Conservation (phyloP, 2,888 invertebrate species). For the Lymantria dispar region DNA sequence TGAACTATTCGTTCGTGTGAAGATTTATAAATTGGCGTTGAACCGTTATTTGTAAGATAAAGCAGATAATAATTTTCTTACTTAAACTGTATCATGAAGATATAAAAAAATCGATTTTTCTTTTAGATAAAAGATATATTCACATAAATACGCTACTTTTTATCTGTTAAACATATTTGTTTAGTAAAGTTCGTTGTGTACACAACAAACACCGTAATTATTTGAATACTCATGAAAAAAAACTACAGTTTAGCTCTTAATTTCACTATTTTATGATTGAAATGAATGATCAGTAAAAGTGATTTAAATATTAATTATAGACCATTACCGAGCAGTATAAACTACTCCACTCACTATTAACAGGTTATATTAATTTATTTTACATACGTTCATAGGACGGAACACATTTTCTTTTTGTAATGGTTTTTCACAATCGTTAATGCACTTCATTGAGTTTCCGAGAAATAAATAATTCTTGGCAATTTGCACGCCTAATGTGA, state of each 20-base stretch:
- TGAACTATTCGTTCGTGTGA: not conserved
- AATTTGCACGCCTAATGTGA: slow-evolving; percentile 69
- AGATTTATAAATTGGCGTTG: no score
- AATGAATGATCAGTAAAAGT: slow-evolving; percentile 26
- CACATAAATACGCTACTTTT: not conserved
- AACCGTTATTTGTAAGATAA: no score
- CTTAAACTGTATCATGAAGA: not conserved
- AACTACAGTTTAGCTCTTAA: slow-evolving; percentile 20
- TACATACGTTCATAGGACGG: slow-evolving; percentile 47
- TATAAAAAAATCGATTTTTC: no score
- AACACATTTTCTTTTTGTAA: slow-evolving; percentile 48
- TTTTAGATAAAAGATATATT: not conserved
- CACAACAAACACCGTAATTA: slow-evolving; percentile 17
- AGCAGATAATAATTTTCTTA: not conserved
- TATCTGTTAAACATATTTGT: not conserved
- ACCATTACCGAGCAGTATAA: slow-evolving; percentile 34
- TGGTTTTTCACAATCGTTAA: slow-evolving; percentile 45
- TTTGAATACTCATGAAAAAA: slow-evolving; percentile 17
- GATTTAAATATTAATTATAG: slow-evolving; percentile 31
- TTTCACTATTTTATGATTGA: slow-evolving; percentile 18
- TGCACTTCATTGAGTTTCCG: slow-evolving; percentile 53
- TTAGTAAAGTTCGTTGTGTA: not conserved
- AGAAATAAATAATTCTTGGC: slow-evolving; percentile 61
- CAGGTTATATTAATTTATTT: slow-evolving; percentile 41
- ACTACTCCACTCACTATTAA: slow-evolving; percentile 26